Percentiles rank a stretch among this genome's conserved stretches.
These are phyloP conservation scores for Pygocentrus nattereri DNA, from an alignment of 2,797 vertebrate species.

Conservation along the genomic window DNA sequence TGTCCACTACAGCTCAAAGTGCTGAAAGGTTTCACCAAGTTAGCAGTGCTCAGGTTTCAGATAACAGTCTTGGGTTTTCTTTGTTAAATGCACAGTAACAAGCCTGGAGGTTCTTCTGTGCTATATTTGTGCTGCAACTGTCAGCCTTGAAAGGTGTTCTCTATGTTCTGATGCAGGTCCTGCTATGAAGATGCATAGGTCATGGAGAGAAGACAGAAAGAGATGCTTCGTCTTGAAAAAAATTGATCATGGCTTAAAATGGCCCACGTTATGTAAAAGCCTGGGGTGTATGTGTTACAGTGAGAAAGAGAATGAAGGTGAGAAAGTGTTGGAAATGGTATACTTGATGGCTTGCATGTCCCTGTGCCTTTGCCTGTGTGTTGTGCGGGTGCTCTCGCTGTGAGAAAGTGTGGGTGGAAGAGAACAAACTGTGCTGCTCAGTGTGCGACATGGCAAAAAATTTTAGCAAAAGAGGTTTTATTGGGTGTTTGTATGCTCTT, in stretches of 20 bases:
- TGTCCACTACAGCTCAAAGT: not conserved
- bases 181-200: not conserved
- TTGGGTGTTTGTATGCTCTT: not conserved
- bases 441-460: conserved; percentile 29
- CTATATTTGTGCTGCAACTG: conserved; percentile 16
- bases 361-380: conserved; percentile 37
- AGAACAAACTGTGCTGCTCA: conserved; percentile 63
- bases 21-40: not conserved
- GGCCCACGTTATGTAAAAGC: conserved; percentile 46
- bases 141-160: conserved; percentile 17
- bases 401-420: conserved; percentile 52
- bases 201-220: conserved; percentile 13
- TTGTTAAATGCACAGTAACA: not conserved
- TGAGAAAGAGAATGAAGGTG: conserved; percentile 29
- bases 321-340: conserved; percentile 48
- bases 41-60: not conserved
- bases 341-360: conserved; percentile 46
- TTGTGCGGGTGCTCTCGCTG: conserved; percentile 38
- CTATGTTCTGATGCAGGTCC: not conserved
- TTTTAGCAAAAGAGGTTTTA: not conserved
- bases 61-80: not conserved
- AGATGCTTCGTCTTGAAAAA: conserved; percentile 47
- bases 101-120: not conserved
- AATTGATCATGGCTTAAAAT: conserved; percentile 32
- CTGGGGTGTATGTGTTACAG: conserved; percentile 39